These are phyloP conservation scores for Eriosoma lanigerum DNA, from an alignment of 1,140 invertebrate species.

Conservation along the genomic window DNA sequence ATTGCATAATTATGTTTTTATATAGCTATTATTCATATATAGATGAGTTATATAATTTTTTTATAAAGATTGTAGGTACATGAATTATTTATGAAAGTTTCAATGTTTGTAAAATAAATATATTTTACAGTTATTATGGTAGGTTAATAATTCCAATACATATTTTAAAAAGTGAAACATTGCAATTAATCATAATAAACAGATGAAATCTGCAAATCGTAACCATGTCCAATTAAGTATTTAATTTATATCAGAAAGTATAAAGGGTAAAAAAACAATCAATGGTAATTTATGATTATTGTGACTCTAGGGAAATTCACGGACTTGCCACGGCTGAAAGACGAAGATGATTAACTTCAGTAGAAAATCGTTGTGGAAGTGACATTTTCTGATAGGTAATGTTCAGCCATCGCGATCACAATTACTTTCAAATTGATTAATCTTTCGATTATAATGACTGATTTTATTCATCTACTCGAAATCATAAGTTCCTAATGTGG, in stretches of 20 bases:
- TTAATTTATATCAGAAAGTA: neutral
- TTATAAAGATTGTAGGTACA: too few relatives aligned
- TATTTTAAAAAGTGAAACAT: neutral
- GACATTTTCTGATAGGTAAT: conserved; percentile 3
- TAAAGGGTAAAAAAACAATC: neutral
- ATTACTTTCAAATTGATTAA: conserved; percentile 36
- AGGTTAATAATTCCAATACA: neutral
- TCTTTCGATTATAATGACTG: neutral
- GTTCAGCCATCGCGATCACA: neutral
- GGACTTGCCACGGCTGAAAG: conserved; percentile 6
- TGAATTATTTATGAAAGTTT: too few relatives aligned
- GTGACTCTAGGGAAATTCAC: neutral
- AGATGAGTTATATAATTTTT: too few relatives aligned
- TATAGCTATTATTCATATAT: too few relatives aligned
- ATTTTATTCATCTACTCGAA: neutral
- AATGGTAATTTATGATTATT: neutral
- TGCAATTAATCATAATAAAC: neutral
- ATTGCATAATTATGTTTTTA: too few relatives aligned
- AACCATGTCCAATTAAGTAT: neutral
- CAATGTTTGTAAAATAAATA: too few relatives aligned
- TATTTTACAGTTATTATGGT: neutral
- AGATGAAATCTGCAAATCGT: neutral
- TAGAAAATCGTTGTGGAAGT: neutral
- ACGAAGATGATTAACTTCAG: neutral
- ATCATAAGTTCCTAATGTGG: neutral